Base-by-base conservation (phyloP, 1,140 invertebrate genomes). In the Hyphantria cunea region DNA sequence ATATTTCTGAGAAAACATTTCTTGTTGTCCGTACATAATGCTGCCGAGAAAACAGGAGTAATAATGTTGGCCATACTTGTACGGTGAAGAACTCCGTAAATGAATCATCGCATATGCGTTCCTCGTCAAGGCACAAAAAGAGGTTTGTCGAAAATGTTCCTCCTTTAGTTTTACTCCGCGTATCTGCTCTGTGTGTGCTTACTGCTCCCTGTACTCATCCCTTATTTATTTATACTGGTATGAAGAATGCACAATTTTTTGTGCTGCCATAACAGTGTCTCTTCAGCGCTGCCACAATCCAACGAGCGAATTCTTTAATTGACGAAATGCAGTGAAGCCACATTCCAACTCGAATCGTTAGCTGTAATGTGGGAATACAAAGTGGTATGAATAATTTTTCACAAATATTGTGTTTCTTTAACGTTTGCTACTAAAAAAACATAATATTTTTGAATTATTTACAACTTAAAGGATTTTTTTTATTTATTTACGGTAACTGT, bases 201-300 rank as follows among this genome's bases (percentile, higher is more conserved):
- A 67, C 70, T 67, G 68, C 42, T 66, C 68, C 52, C 66, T 71
- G 74, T 80, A 84, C 82, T 88, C 84, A 89, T 90, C 84, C 80
- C 82, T 89, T 89, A 86, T 89, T 90, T 90, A 88, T 88, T 90
- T 89, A 84, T 86, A 82, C 83, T 75, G 82, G 82, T 87, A 84
- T 82, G 78, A 90, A 70, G 83, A 84, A 87, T 88, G 76, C 72
- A 62, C 61, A 51, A n/a, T 62, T 89, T 88, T 87, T 89, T 88
- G 76, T 78, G 50, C 52, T 41, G 56, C 78, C 68, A 79, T 81
- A 82, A 83, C 79, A 83, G 78, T 74, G 71, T 74, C 79, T 74
- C 72, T 76, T 67, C 76, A 74, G 56, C 64, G 64, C 71, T 53
- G 56, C 60, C 67, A 76, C 83, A 80, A 76, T 83, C 72, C 76